Conservation (phyloP, 2,113 vertebrate species). For the Coregonus clupeaformis region DNA sequence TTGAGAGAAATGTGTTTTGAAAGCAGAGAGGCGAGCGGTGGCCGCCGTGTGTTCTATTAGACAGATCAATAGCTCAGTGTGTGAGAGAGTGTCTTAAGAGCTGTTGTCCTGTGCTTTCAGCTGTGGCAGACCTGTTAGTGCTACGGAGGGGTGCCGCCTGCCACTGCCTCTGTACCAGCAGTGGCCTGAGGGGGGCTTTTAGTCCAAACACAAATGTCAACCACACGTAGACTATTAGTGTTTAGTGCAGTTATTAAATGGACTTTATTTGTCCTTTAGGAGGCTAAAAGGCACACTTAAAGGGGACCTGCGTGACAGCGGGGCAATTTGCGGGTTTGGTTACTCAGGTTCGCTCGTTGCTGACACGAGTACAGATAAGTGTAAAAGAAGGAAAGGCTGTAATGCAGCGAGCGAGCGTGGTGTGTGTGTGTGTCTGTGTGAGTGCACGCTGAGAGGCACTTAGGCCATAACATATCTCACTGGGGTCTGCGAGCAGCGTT, state of each 20-base stretch:
- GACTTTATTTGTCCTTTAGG: constrained; percentile 84
- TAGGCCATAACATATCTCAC: constrained; percentile 78
- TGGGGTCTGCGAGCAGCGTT: constrained; percentile 72
- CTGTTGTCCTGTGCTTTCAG: constrained; percentile 81
- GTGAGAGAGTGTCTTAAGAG: constrained; percentile 90
- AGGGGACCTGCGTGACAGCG: constrained; percentile 76
- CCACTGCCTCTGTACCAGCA: constrained; percentile 66
- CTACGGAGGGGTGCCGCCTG: constrained; percentile 73
- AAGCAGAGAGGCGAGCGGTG: constrained; percentile 73
- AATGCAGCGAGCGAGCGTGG: constrained; percentile 58
- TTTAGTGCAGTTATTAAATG: constrained; percentile 83
- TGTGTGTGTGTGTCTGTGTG: constrained; percentile 41
- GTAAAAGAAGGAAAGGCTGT: constrained; percentile 70
- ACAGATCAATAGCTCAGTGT: constrained; percentile 85
- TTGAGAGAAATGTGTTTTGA: constrained; percentile 72
- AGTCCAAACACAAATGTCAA: constrained; percentile 84
- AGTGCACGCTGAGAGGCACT: constrained; percentile 72
- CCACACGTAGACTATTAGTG: constrained; percentile 76
- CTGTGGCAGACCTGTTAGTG: constrained; percentile 85
- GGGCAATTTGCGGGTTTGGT: constrained; percentile 76
- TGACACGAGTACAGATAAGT: constrained; percentile 69
- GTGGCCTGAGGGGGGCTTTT: constrained; percentile 82
- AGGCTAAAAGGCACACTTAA: constrained; percentile 80
- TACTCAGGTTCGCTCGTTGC: constrained; percentile 65
- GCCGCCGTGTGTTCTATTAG: constrained; percentile 81